phyloP scores from a whole-genome alignment of 2,888 invertebrate species.

The Eupithecia dodoneata region DNA sequence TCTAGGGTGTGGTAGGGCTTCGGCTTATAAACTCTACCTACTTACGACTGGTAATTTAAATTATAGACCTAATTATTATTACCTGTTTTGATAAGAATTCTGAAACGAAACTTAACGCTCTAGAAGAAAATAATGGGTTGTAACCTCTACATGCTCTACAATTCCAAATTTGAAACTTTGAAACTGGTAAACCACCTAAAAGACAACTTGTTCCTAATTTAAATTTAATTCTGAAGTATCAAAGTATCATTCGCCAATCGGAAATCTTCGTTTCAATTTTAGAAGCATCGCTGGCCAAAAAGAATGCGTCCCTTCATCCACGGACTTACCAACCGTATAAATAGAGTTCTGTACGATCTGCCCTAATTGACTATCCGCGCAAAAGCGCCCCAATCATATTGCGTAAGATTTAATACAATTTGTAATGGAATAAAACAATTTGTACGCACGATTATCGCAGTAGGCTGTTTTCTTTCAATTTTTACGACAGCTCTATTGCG shows the following conservation, averaged over 20 bases:
- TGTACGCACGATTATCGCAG: constrained; percentile 44
- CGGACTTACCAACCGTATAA: constrained; percentile 26
- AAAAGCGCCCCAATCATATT: constrained; percentile 48
- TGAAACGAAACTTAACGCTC: not conserved
- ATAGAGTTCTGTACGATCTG: constrained; percentile 36
- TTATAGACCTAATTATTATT: constrained; percentile 17
- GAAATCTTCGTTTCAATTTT: constrained; percentile 7
- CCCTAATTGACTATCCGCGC: constrained; percentile 48
- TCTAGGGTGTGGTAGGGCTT: constrained; percentile 32
- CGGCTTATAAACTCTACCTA: constrained; percentile 36
- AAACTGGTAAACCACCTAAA: not conserved
- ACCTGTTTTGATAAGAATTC: constrained; percentile 21
- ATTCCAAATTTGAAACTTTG: not conserved
- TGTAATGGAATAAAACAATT: constrained; percentile 53
- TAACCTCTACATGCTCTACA: not conserved
- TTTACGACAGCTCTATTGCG: constrained; percentile 37
- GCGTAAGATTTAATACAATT: constrained; percentile 52
- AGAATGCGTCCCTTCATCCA: constrained; percentile 42
- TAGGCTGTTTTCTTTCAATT: constrained; percentile 62
- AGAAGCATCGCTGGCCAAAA: constrained; percentile 28
- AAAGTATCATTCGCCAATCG: not conserved
- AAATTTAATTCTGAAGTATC: not conserved
- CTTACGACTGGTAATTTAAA: constrained; percentile 28
- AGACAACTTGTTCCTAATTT: not conserved
- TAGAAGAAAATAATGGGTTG: not conserved